Percentiles rank a stretch among this genome's conserved stretches.
phyloP scores from a whole-genome alignment of 2,797 vertebrate species.

The Scyliorhinus canicula region DNA sequence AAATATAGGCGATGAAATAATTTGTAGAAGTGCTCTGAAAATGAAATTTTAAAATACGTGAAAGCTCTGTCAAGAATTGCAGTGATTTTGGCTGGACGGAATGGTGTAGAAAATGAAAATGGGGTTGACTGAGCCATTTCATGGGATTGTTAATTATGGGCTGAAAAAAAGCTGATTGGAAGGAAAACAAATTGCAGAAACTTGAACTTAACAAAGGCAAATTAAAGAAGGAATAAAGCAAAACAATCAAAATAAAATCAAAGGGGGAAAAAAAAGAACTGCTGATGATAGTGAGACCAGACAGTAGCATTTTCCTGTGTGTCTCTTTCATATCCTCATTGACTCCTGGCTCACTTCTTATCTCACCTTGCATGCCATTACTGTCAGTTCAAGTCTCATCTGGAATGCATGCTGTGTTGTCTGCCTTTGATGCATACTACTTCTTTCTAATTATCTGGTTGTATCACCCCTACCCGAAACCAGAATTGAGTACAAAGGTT shows the following conservation, averaged over 20 bases:
- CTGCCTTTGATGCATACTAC: not conserved
- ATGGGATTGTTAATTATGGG: not conserved
- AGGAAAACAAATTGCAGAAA: not conserved
- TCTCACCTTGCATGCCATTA: conserved; percentile 13
- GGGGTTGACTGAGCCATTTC: not conserved
- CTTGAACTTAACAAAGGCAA: not conserved
- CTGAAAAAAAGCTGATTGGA: not conserved
- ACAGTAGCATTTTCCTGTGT: not conserved
- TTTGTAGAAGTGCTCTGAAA: not conserved
- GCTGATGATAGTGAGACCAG: not conserved
- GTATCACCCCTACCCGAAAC: not conserved
- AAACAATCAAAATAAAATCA: not conserved
- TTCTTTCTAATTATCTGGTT: not conserved
- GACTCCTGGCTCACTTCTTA: not conserved
- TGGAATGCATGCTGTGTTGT: not conserved
- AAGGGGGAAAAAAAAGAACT: not conserved
- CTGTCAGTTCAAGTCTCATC: not conserved
- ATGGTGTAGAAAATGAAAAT: not conserved
- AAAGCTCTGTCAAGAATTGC: no score
- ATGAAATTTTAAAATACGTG: not conserved
- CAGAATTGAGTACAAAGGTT: not conserved
- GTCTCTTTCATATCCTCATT: not conserved
- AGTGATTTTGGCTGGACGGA: not conserved
- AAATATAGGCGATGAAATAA: not conserved
- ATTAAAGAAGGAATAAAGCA: not conserved